Evolutionary conservation across 1,140 invertebrate species (phyloP).

Genomic region (Drosophila tsacasi): DNA sequence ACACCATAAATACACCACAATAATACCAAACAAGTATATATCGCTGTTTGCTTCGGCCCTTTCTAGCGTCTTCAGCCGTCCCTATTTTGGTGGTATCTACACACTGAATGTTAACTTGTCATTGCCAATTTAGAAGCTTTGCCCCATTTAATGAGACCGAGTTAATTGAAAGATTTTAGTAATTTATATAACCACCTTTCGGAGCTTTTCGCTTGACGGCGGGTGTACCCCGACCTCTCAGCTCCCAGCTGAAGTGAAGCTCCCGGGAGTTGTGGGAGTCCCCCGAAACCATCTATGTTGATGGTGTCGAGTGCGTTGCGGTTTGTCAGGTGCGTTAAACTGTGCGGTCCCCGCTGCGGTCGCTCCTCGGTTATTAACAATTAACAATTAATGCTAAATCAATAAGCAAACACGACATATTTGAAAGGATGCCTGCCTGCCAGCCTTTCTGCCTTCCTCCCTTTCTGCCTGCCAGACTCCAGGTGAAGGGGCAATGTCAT

Average conservation of each 20-base stretch:
- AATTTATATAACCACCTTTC: conserved; percentile 7
- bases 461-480: not conserved
- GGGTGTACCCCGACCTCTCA: conserved; percentile 2
- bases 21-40: not conserved
- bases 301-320: conserved; percentile 45
- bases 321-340: conserved; percentile 61
- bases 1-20: not conserved
- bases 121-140: not conserved
- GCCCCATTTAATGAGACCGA: not conserved
- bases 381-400: conserved; percentile 81
- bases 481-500: conserved; percentile 54
- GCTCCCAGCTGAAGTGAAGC: not conserved
- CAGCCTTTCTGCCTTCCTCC: not conserved
- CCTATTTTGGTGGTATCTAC: not conserved
- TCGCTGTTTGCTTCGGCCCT: not conserved
- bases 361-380: conserved; percentile 68
- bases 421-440: conserved; percentile 16
- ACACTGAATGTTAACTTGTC: not conserved
- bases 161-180: conserved; percentile 21
- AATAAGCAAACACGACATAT: conserved; percentile 58
- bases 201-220: not conserved
- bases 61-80: not conserved
- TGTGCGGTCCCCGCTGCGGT: conserved; percentile 53
- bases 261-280: not conserved
- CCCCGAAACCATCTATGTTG: not conserved